A percentile compares a stretch with the other conserved stretches of the same genome.
phyloP scores from a whole-genome alignment of 2,113 vertebrate species.

The Gambusia affinis region DNA sequence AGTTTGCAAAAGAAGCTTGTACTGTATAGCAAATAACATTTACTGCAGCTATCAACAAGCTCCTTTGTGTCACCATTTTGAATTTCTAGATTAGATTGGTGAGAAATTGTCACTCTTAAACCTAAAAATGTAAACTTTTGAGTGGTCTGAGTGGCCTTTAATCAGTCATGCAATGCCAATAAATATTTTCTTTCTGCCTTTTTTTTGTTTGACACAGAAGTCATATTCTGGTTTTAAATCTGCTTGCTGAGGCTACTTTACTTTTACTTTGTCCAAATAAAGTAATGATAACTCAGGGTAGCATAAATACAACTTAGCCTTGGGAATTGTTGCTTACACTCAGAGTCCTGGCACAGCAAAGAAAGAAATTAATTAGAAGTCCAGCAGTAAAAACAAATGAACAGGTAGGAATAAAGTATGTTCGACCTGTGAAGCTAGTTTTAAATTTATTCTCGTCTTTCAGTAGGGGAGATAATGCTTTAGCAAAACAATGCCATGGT shows the following conservation, averaged over 20 bases:
- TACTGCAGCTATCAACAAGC: background rate
- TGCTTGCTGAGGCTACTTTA: background rate
- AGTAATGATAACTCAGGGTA: background rate
- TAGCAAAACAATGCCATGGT: slow-evolving; percentile 21
- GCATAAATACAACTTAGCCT: background rate
- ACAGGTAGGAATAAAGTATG: slow-evolving; percentile 6
- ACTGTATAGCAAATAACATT: background rate
- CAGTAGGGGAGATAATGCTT: slow-evolving; percentile 31
- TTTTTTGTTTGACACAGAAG: background rate
- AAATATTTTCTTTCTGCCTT: background rate
- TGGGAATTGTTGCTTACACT: background rate
- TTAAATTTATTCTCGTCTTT: slow-evolving; percentile 22
- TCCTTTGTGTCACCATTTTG: background rate
- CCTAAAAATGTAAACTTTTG: background rate
- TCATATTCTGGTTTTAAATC: background rate
- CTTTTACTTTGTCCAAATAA: background rate
- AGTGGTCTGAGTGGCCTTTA: background rate
- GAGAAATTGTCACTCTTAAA: background rate
- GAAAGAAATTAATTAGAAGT: background rate
- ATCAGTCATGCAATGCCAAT: background rate
- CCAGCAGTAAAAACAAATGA: background rate
- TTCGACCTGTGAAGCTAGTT: slow-evolving; percentile 19
- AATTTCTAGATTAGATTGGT: too few relatives aligned
- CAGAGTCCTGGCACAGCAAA: background rate
- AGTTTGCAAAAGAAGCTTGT: background rate